Evolutionary conservation across 1,140 invertebrate species (phyloP).

Genomic region (Drosophila sturtevanti): DNA sequence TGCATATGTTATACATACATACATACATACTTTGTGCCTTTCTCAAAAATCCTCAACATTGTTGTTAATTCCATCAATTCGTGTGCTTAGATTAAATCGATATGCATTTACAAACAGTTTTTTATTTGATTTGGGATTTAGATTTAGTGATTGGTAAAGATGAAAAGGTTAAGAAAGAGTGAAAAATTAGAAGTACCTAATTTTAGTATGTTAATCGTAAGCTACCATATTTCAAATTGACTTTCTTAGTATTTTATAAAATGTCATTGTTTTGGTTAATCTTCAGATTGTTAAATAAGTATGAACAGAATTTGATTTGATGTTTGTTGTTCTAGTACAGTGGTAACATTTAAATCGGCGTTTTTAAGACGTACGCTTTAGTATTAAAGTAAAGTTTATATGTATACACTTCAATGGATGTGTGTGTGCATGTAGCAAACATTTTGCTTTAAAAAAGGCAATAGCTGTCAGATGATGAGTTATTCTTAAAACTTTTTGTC

Average conservation of each 20-base stretch:
- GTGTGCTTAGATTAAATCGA: conserved; percentile 70
- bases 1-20: too few relatives aligned
- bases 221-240: too few relatives aligned
- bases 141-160: background rate
- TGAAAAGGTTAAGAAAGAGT: background rate
- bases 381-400: too few relatives aligned
- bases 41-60: conserved; percentile 35
- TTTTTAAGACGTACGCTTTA: too few relatives aligned
- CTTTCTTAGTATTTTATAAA: too few relatives aligned
- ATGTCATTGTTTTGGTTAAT: background rate
- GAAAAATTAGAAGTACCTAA: background rate
- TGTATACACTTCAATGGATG: background rate
- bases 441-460: background rate
- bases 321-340: too few relatives aligned
- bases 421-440: too few relatives aligned
- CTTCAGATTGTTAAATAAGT: background rate
- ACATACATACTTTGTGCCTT: conserved; percentile 48
- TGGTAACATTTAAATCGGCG: too few relatives aligned
- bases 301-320: too few relatives aligned
- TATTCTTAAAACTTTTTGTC: conserved; percentile 9
- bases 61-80: conserved; percentile 57
- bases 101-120: conserved; percentile 58
- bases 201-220: too few relatives aligned
- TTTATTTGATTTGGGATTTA: conserved; percentile 52
- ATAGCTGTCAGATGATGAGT: background rate